Conservation (phyloP, 2,888 invertebrate species). For the Lumbricus terrestris region DNA sequence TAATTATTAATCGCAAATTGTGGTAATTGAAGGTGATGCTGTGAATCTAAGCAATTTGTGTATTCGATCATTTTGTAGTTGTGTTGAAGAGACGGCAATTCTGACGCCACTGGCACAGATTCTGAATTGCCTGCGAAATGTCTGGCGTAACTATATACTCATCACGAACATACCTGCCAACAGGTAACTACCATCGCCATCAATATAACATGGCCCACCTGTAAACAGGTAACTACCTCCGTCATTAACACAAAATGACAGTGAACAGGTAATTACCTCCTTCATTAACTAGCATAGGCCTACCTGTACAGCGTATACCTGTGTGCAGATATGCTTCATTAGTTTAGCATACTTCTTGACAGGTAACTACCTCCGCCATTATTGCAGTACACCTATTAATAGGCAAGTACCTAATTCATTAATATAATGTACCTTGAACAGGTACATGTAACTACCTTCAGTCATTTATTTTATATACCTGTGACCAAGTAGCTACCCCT, state of each 20-base stretch:
- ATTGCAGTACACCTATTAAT: no score
- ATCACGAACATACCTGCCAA: constrained; percentile 75
- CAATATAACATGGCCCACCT: not conserved
- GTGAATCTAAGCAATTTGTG: not conserved
- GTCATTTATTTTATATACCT: no score
- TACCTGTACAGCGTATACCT: no score
- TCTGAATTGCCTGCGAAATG: constrained; percentile 95
- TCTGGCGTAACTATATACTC: constrained; percentile 93
- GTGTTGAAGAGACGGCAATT: constrained; percentile 83
- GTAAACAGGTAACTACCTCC: not conserved
- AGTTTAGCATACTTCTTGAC: no score
- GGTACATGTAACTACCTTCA: no score
- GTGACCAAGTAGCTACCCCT: no score
- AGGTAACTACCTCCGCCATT: no score
- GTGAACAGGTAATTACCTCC: no score
- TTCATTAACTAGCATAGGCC: no score
- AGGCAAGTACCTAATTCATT: no score
- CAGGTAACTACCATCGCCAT: constrained; percentile 43
- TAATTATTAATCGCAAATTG: not conserved
- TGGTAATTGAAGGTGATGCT: not conserved
- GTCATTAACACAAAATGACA: not conserved
- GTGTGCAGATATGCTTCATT: no score
- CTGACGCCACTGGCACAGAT: constrained; percentile 99
- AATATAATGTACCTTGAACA: no score
- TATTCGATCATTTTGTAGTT: not conserved